Evolutionary conservation across 2,888 invertebrate genomes (phyloP), one percentile per base, ranked within the genome.

Genomic region (Romanomermis culicivorax): DNA sequence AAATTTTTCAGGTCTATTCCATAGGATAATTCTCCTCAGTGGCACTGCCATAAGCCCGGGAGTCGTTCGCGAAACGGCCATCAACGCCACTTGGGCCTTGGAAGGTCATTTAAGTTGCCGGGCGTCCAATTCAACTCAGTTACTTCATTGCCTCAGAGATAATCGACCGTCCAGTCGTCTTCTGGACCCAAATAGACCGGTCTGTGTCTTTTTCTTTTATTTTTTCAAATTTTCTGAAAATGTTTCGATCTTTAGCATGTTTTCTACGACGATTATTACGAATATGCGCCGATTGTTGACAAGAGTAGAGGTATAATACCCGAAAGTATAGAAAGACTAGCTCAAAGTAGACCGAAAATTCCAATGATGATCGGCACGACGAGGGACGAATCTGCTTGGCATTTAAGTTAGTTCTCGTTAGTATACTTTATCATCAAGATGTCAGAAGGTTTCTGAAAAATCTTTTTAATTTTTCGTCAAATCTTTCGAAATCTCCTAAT

Each of bases 41-140:
- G 68, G 67, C 1, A 64, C 66, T 2, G 66, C 66, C 11, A 57
- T 68, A 1, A 63, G 62, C 23, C 68, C 68, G 1, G 68, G 68
- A 3, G 58, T 61, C 11, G 66, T 68, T 2, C 55, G 68, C 3
- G 61, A 65, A 42, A 62, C 66, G 3, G 64, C 68, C 49, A 59
- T 65, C 42, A 68, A 68, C 57, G 68, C 67, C 24, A 68, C 68
- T 1, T 63, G 63, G 64, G 61, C 61, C 23, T 60, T 68, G 48
- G 63, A 66, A 51, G 59, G 61, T 25, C 60, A 56, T 42, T 52
- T 64, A 7, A 55, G 60, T n/a, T 48, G 53, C 24, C 42, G 25
- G 2, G 17, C 45, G 3, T 2, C 23, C 60, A 68, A 68, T 54
- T 63, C 65, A 14, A 61, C 64, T 11, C 63, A 65, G 54, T 57